These are phyloP conservation scores for Poeciliopsis infans DNA, from an alignment of 2,797 vertebrate genomes.

Conservation along the genomic window DNA sequence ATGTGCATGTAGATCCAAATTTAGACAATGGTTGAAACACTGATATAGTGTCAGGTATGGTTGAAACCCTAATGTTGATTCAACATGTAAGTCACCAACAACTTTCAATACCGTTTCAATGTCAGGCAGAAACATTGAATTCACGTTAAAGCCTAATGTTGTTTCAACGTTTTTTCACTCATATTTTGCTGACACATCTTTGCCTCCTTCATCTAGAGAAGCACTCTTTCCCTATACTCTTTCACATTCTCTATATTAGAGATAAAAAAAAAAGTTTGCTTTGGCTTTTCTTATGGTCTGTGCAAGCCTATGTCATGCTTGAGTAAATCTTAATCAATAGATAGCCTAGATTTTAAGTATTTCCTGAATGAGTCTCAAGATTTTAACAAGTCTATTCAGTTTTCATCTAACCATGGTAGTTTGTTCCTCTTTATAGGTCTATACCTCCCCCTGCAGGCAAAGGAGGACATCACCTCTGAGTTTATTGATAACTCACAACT, in stretches of 20 bases:
- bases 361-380: neutral
- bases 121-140: too few relatives aligned
- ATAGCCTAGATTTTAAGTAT: neutral
- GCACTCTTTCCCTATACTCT: neutral
- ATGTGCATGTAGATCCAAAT: too few relatives aligned
- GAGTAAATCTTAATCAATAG: neutral
- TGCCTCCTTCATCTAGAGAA: too few relatives aligned
- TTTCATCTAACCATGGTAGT: neutral
- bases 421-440: neutral
- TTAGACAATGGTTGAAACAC: too few relatives aligned
- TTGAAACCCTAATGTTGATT: too few relatives aligned
- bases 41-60: too few relatives aligned
- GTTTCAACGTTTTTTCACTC: too few relatives aligned
- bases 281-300: neutral
- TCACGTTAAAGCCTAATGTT: too few relatives aligned
- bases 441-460: neutral
- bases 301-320: neutral
- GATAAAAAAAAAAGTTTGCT: neutral
- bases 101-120: too few relatives aligned
- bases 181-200: too few relatives aligned
- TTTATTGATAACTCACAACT: neutral
- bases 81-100: too few relatives aligned
- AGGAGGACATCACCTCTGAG: neutral
- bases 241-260: neutral
- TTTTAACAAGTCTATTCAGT: neutral